phyloP scores from a whole-genome alignment of 2,113 vertebrate species.

The Antechinus stuartii region DNA sequence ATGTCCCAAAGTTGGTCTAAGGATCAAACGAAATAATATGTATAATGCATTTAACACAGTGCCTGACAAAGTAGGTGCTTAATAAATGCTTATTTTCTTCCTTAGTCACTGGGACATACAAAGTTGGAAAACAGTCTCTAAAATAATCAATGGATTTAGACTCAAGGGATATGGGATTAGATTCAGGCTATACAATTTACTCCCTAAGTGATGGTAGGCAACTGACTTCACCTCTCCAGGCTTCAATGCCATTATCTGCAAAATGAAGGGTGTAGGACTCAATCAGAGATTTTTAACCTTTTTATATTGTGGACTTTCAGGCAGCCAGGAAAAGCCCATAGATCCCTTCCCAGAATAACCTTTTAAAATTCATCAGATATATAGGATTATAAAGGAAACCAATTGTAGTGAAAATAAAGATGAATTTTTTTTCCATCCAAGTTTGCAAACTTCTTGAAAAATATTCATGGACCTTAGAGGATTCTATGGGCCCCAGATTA shows the following conservation, averaged over 20 bases:
- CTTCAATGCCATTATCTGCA: neutral
- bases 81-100: neutral
- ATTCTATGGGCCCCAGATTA: neutral
- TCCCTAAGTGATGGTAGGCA: neutral
- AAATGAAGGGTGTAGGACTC: neutral
- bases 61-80: neutral
- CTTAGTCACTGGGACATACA: neutral
- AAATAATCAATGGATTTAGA: neutral
- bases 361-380: neutral
- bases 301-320: rapidly evolving
- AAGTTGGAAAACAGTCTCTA: neutral
- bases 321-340: neutral
- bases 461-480: neutral
- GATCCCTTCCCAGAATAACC: neutral
- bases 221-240: neutral
- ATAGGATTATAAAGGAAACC: neutral
- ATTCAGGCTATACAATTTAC: neutral
- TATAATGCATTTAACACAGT: neutral
- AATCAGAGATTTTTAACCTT: neutral
- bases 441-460: neutral
- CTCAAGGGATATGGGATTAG: neutral
- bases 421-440: neutral
- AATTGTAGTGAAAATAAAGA: neutral
- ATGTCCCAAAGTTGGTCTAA: neutral
- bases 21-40: neutral